Percentiles rank a stretch among this genome's conserved stretches.
Evolutionary conservation across 1,140 invertebrate species (phyloP).

Genomic region (Achroia grisella): DNA sequence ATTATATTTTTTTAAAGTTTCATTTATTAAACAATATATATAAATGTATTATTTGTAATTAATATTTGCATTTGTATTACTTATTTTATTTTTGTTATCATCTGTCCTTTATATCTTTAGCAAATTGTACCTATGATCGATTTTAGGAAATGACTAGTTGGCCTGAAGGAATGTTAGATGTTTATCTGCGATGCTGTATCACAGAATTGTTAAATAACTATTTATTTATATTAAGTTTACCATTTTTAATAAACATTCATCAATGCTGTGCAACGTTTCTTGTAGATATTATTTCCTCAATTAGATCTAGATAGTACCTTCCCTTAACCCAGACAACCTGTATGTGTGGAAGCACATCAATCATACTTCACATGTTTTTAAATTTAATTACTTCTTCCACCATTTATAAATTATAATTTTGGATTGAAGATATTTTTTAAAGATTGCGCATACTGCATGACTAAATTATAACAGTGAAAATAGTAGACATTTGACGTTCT

Average conservation of each 20-base stretch:
- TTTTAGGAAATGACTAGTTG: not conserved
- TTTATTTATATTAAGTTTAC: not conserved
- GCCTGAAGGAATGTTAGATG: conserved; percentile 11
- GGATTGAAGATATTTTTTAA: not conserved
- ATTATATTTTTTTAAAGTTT: no score
- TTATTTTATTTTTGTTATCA: no score
- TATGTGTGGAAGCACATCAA: conserved; percentile 13
- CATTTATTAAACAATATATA: no score
- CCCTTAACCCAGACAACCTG: conserved; percentile 4
- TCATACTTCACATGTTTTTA: not conserved
- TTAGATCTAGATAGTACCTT: conserved; percentile 26
- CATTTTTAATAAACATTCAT: not conserved
- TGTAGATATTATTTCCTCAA: conserved; percentile 26
- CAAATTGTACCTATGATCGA: not conserved
- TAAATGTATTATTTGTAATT: no score
- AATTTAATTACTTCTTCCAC: not conserved
- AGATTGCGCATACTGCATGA: no score
- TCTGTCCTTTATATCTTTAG: no score
- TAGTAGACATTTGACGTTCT: conserved; percentile 14
- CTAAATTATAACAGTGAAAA: no score
- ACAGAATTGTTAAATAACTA: not conserved
- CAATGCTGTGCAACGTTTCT: not conserved
- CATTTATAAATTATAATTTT: not conserved
- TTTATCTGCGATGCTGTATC: conserved; percentile 4
- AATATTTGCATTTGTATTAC: no score